Conservation (phyloP, 2,888 invertebrate species). For the Drosophila conformis region DNA sequence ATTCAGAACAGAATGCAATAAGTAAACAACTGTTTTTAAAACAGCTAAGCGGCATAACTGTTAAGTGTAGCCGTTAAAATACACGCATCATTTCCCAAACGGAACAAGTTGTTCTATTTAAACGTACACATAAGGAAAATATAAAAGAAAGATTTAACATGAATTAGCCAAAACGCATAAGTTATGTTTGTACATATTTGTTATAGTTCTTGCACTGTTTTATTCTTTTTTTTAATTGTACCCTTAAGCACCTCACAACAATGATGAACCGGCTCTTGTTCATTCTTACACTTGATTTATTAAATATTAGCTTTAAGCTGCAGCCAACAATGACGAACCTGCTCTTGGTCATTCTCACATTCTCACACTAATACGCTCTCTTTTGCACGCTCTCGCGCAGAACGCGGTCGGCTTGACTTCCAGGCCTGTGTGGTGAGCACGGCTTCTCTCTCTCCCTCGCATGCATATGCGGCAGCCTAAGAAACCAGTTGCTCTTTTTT, state of each 20-base stretch:
- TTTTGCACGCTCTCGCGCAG: conserved; percentile 11
- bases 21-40: not conserved
- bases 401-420: conserved; percentile 38
- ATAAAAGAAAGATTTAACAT: not conserved
- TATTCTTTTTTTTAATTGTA: not conserved
- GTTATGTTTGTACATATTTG: not conserved
- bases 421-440: conserved; percentile 34
- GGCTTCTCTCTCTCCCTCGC: conserved; percentile 20
- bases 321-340: conserved; percentile 32
- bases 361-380: conserved; percentile 15
- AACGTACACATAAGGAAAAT: not conserved
- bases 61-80: not conserved
- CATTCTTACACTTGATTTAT: conserved; percentile 14
- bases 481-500: conserved; percentile 71
- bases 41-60: not conserved
- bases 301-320: conserved; percentile 46
- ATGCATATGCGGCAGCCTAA: conserved; percentile 14
- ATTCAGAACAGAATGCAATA: not conserved
- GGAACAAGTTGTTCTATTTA: not conserved
- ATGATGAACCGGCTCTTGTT: not conserved
- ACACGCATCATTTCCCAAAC: not conserved
- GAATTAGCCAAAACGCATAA: not conserved
- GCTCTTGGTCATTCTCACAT: conserved; percentile 26
- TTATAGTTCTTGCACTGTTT: not conserved
- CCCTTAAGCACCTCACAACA: not conserved